Conservation (phyloP, 2,797 vertebrate genomes). For the Anas acuta region DNA sequence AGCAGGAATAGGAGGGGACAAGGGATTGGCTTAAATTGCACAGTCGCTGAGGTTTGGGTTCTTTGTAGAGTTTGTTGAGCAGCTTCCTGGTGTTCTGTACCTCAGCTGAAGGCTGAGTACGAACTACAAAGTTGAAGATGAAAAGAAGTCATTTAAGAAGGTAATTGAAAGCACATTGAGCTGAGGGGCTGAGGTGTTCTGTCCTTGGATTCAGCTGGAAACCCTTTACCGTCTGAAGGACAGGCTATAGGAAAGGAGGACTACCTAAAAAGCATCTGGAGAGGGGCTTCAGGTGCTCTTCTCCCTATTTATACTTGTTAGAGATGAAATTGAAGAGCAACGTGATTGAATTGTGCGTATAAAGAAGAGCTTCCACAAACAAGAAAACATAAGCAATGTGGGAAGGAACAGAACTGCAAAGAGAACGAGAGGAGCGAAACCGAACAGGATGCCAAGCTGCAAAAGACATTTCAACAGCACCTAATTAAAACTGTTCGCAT, state of each 20-base stretch:
- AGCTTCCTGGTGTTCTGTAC: background rate
- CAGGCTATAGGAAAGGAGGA: background rate
- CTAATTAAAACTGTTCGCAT: constrained; percentile 70
- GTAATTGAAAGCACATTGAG: background rate
- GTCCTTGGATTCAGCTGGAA: constrained; percentile 4
- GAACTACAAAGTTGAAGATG: background rate
- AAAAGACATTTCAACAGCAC: constrained; percentile 69
- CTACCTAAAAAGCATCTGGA: constrained; percentile 12
- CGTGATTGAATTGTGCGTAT: constrained; percentile 42
- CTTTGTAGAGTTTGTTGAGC: background rate
- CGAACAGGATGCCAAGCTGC: constrained; percentile 50
- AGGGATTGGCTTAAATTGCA: background rate
- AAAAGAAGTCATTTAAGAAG: background rate
- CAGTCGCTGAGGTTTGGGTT: background rate
- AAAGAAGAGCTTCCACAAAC: constrained; percentile 66
- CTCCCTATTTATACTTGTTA: constrained; percentile 28
- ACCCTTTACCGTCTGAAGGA: background rate
- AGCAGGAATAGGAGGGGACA: background rate
- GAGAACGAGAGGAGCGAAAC: constrained; percentile 53
- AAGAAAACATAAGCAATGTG: constrained; percentile 73
- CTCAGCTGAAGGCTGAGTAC: background rate
- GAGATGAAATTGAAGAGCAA: constrained; percentile 31
- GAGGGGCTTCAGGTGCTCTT: constrained; percentile 22
- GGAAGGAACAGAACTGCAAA: constrained; percentile 63
- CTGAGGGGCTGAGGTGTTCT: background rate